Percentiles rank a stretch among this genome's conserved stretches.
phyloP scores from a whole-genome alignment of 1,140 invertebrate species.

The Prorops nasuta region DNA sequence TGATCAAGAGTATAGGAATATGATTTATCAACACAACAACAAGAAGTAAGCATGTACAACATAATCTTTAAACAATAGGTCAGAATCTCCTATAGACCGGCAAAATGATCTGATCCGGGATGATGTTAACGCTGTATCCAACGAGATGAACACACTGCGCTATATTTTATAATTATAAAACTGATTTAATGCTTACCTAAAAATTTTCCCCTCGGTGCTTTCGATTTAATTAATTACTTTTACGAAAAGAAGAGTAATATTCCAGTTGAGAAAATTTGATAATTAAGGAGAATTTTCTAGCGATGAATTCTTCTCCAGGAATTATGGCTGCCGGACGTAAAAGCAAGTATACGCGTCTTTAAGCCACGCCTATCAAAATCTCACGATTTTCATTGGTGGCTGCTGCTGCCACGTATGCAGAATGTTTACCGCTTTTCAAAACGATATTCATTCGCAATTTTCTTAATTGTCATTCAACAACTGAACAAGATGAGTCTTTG shows the following conservation, averaged over 20 bases:
- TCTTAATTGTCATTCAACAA: conserved; percentile 12
- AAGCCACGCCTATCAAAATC: conserved; percentile 43
- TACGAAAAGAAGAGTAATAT: conserved; percentile 3
- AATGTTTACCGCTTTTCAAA: background rate
- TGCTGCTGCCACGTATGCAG: conserved; percentile 42
- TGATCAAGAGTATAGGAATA: conserved; percentile 13
- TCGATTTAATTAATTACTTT: conserved; percentile 7
- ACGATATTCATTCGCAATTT: no score
- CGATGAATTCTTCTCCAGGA: conserved; percentile 26
- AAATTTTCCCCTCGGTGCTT: conserved; percentile 13
- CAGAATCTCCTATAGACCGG: conserved; percentile 7
- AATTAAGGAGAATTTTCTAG: conserved; percentile 19
- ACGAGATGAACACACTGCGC: conserved; percentile 4
- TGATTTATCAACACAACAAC: conserved; percentile 17
- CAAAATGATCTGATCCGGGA: conserved; percentile 8
- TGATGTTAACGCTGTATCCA: conserved; percentile 7
- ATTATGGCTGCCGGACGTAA: conserved; percentile 37
- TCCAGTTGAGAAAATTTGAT: background rate
- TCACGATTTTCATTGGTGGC: conserved; percentile 30
- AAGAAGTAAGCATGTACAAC: conserved; percentile 4
- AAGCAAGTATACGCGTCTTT: conserved; percentile 23
- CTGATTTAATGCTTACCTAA: background rate
- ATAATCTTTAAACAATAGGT: background rate
- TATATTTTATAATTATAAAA: background rate
- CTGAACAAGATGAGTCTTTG: conserved; percentile 2